These are phyloP conservation scores for Chrysochloris asiatica DNA, from an alignment of 2,113 vertebrate species.

Conservation along the genomic window DNA sequence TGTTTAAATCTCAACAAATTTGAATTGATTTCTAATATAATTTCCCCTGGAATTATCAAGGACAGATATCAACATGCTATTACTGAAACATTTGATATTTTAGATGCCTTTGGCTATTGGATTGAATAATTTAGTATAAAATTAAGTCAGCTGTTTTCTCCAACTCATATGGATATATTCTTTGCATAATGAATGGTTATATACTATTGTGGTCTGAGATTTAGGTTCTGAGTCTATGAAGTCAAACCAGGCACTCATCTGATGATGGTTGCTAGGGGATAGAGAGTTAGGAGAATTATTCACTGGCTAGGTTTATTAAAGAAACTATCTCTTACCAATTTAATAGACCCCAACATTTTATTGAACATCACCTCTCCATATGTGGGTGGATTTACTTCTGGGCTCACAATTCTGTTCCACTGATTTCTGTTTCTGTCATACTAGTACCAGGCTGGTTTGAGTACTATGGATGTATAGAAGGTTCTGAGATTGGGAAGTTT, in stretches of 20 bases:
- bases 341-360: too few species aligned
- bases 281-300: too few species aligned
- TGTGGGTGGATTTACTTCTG: too few species aligned
- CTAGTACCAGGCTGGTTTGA: too few species aligned
- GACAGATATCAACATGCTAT: background rate
- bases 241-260: background rate
- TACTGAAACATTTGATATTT: background rate
- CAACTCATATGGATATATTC: background rate
- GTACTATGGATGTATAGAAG: too few species aligned
- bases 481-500: too few species aligned
- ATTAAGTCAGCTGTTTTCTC: background rate
- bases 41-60: background rate
- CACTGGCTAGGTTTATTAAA: too few species aligned
- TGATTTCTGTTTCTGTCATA: too few species aligned
- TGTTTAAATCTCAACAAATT: conserved; percentile 1
- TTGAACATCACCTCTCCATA: too few species aligned
- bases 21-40: background rate
- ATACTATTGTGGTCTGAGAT: background rate
- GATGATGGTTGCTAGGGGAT: background rate
- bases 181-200: background rate
- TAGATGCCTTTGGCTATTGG: background rate
- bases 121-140: conserved; percentile 1
- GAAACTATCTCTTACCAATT: too few species aligned
- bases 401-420: too few species aligned
- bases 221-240: background rate